Evolutionary conservation across 2,113 vertebrate species (phyloP).

Genomic region (Chrysemys picta): DNA sequence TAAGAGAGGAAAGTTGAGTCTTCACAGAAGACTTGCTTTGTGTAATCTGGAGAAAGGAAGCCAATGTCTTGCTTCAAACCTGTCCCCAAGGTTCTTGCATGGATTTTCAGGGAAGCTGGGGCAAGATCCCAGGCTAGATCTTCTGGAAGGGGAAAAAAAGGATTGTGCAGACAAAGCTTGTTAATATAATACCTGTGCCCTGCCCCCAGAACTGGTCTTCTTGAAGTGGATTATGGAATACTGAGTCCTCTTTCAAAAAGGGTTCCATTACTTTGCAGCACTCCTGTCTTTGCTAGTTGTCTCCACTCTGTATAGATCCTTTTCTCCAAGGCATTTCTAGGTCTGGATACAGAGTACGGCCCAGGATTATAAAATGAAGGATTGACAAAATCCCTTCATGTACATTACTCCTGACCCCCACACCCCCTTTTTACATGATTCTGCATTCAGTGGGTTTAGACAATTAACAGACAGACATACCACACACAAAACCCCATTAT

Average conservation of each 20-base stretch:
- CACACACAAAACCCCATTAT: not conserved
- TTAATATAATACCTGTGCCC: conserved; percentile 27
- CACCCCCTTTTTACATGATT: not conserved
- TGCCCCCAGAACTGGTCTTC: not conserved
- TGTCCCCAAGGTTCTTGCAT: not conserved
- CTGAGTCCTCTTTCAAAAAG: conserved; percentile 21
- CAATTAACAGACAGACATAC: not conserved
- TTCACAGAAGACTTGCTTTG: not conserved
- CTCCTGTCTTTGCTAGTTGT: conserved; percentile 26
- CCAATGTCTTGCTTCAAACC: not conserved
- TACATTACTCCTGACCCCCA: not conserved
- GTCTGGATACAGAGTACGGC: not conserved
- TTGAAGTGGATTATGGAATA: conserved; percentile 50
- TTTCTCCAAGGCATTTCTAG: conserved; percentile 14
- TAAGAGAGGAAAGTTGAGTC: conserved; percentile 1
- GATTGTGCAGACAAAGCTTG: conserved; percentile 48
- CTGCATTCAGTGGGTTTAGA: not conserved
- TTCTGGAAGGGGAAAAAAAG: conserved; percentile 42
- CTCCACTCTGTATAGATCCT: conserved; percentile 9
- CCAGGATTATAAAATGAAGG: not conserved
- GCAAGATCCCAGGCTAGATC: conserved; percentile 38
- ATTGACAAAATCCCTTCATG: too few relatives aligned
- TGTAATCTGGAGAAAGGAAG: conserved; percentile 29
- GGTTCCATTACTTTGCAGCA: conserved; percentile 35
- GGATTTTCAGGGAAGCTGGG: not conserved